phyloP scores from a whole-genome alignment of 2,797 vertebrate species.

The Cyprinella venusta region DNA sequence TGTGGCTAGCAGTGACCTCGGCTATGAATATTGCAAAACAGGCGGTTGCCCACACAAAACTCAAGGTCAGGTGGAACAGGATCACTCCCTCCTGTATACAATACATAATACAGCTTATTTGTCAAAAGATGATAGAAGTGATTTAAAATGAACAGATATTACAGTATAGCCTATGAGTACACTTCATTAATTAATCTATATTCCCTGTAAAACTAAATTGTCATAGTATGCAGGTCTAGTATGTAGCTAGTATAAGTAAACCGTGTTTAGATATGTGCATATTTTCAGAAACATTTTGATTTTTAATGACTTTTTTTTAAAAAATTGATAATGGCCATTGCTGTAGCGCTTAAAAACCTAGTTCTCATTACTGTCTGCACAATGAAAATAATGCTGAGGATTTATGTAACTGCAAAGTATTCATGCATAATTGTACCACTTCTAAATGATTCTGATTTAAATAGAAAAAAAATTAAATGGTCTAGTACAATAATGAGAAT shows the following conservation, averaged over 20 bases:
- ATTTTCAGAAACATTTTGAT: too few relatives aligned
- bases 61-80: conserved; percentile 18
- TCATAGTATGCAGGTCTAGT: neutral
- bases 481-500: neutral
- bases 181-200: neutral
- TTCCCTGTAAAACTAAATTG: neutral
- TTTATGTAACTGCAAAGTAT: neutral
- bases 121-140: neutral
- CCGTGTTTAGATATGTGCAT: neutral
- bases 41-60: neutral
- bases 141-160: neutral
- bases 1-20: conserved; percentile 57
- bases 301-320: neutral
- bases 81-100: neutral
- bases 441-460: neutral
- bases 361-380: neutral
- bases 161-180: neutral
- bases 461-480: neutral
- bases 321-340: neutral
- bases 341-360: neutral
- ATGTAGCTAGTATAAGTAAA: neutral
- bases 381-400: neutral
- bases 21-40: conserved; percentile 50
- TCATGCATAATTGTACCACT: too few relatives aligned
- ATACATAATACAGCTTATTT: neutral